Evolutionary conservation across 2,888 invertebrate genomes (phyloP).

Genomic region (Drosophila putrida): DNA sequence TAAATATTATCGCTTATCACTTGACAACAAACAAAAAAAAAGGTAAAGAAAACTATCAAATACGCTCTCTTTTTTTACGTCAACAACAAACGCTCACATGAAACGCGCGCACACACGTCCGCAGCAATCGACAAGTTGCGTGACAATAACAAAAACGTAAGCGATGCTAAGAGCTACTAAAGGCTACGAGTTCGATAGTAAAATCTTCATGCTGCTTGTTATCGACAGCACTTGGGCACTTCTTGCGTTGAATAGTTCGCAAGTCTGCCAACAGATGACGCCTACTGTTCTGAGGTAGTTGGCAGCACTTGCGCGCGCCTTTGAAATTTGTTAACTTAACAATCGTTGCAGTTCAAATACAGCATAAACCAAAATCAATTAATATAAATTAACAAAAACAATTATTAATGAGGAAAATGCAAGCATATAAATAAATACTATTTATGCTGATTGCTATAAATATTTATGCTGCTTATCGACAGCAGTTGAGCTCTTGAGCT

Average conservation of each 20-base stretch:
- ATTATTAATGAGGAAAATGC: too few species aligned
- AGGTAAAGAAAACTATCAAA: constrained; percentile 11
- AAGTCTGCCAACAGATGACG: constrained; percentile 1
- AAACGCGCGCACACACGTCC: constrained; percentile 2
- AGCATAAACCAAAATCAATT: too few species aligned
- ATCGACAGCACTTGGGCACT: too few species aligned
- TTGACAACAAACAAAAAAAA: constrained; percentile 29
- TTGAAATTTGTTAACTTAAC: background rate
- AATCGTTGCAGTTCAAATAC: too few species aligned
- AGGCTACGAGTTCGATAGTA: too few species aligned
- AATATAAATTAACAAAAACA: too few species aligned
- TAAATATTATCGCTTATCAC: constrained; percentile 40
- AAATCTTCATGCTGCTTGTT: background rate
- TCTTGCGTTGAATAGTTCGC: background rate
- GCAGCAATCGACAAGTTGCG: background rate
- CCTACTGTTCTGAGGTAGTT: background rate
- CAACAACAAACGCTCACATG: constrained; percentile 15
- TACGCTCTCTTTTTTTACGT: constrained; percentile 1
- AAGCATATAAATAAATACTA: too few species aligned
- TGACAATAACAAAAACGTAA: background rate
- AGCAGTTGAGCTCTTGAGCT: too few species aligned
- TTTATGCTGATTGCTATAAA: too few species aligned
- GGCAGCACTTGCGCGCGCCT: constrained; percentile 42
- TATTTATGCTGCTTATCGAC: too few species aligned
- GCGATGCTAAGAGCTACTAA: background rate